Evolutionary conservation across 2,797 vertebrate species (phyloP).

Genomic region (Eurystomus glaucurus): DNA sequence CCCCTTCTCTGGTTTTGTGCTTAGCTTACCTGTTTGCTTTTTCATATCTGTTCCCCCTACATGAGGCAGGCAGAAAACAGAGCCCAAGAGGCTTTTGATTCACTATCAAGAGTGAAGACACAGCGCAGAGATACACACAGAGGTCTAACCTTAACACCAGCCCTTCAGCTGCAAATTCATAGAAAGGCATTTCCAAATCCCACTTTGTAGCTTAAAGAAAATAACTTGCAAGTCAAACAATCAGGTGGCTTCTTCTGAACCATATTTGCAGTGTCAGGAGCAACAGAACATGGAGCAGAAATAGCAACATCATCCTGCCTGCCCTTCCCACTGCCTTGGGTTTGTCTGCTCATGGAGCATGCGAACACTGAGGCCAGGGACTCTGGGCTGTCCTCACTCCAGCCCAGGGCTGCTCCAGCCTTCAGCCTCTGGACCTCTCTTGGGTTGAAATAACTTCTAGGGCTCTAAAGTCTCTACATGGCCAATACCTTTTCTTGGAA

Average conservation of each 20-base stretch:
- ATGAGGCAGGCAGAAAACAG: not conserved
- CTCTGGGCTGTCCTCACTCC: not conserved
- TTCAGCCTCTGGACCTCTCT: not conserved
- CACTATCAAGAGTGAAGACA: not conserved
- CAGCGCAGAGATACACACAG: not conserved
- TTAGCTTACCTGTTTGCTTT: not conserved
- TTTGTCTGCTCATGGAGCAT: not conserved
- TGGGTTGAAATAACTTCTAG: not conserved
- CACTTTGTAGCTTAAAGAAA: not conserved
- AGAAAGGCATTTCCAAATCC: not conserved
- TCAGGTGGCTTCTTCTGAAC: not conserved
- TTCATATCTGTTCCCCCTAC: accelerated
- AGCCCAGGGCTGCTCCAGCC: not conserved
- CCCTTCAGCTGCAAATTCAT: not conserved
- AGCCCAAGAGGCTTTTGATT: not conserved
- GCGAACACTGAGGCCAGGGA: accelerated
- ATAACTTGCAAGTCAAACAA: not conserved
- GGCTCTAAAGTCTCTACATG: not conserved
- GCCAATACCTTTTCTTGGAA: accelerated
- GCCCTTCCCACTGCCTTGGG: not conserved
- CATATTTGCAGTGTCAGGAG: not conserved
- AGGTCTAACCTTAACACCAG: not conserved
- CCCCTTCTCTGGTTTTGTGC: not conserved
- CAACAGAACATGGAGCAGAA: not conserved
- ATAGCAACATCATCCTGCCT: accelerated